Evolutionary conservation across 1,140 invertebrate genomes (phyloP).

Genomic region (Meloidogyne hapla): DNA sequence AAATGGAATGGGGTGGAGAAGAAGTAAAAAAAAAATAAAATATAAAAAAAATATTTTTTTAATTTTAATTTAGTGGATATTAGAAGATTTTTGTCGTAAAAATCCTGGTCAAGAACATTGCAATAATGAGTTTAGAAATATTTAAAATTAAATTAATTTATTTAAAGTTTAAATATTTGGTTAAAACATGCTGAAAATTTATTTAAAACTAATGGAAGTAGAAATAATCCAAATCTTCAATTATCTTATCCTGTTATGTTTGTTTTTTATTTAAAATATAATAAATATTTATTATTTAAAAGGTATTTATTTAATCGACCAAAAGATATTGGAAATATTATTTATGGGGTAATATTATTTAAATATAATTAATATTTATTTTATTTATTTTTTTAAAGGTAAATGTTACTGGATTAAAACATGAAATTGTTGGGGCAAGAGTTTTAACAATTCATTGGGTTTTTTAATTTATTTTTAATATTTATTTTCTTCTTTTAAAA

Average conservation of each 20-base stretch:
- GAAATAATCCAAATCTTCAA: constrained; percentile 61
- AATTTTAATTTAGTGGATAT: constrained; percentile 33
- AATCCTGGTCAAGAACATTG: constrained; percentile 44
- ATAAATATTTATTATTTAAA: neutral
- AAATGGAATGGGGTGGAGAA: constrained; percentile 48
- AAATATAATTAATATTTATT: neutral
- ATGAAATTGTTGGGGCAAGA: constrained; percentile 60
- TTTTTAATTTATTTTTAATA: constrained; percentile 12
- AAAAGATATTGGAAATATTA: constrained; percentile 30
- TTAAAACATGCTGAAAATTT: constrained; percentile 63
- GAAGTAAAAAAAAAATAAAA: constrained; percentile 23
- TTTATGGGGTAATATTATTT: constrained; percentile 17
- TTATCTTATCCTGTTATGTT: constrained; percentile 63
- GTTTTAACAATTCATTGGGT: constrained; percentile 31
- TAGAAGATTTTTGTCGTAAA: constrained; percentile 63
- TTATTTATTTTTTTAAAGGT: constrained; percentile 60
- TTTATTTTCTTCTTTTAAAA: neutral
- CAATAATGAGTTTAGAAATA: constrained; percentile 21
- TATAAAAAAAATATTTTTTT: constrained; percentile 22
- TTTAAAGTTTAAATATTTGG: constrained; percentile 54
- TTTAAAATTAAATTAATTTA: neutral
- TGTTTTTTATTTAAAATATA: neutral
- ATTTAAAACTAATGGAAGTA: constrained; percentile 51
- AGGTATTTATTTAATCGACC: constrained; percentile 5
- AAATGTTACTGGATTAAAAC: constrained; percentile 60